Evolutionary conservation across 2,888 invertebrate genomes (phyloP).

Genomic region (Bursaphelenchus okinawaensis): DNA sequence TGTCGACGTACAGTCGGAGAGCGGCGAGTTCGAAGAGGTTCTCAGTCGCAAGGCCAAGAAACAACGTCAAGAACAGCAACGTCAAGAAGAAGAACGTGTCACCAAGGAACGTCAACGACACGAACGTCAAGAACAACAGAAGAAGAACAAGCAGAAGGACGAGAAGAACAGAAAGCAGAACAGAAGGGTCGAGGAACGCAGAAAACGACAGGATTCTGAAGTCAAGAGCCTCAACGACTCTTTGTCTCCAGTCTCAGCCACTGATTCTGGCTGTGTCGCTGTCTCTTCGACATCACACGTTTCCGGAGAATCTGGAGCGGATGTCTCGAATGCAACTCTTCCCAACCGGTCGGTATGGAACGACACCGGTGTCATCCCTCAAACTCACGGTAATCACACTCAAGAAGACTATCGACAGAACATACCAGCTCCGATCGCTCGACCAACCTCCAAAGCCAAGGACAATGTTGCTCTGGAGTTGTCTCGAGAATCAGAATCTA

Average conservation of each 20-base stretch:
- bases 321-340: not conserved
- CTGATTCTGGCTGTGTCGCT: not conserved
- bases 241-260: slow-evolving; percentile 5
- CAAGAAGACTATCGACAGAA: slow-evolving; percentile 2
- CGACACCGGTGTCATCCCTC: slow-evolving; percentile 25
- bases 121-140: slow-evolving; percentile 21
- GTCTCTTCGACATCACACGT: slow-evolving; percentile 4
- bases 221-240: not conserved
- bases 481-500: not conserved
- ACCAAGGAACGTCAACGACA: slow-evolving; percentile 14
- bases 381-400: not conserved
- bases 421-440: slow-evolving; percentile 41
- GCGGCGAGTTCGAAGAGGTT: slow-evolving; percentile 35
- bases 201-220: not conserved
- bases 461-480: not conserved
- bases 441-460: slow-evolving; percentile 29
- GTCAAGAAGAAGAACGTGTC: slow-evolving; percentile 27
- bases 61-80: slow-evolving; percentile 25
- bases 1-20: slow-evolving; percentile 15
- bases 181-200: not conserved
- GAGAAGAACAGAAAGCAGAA: slow-evolving; percentile 5
- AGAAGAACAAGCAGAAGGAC: slow-evolving; percentile 10
- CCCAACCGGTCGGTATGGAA: slow-evolving; percentile 30
- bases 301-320: not conserved
- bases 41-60: slow-evolving; percentile 22